Conservation (phyloP, 2,113 vertebrate genomes). For the Prolemur simus region DNA sequence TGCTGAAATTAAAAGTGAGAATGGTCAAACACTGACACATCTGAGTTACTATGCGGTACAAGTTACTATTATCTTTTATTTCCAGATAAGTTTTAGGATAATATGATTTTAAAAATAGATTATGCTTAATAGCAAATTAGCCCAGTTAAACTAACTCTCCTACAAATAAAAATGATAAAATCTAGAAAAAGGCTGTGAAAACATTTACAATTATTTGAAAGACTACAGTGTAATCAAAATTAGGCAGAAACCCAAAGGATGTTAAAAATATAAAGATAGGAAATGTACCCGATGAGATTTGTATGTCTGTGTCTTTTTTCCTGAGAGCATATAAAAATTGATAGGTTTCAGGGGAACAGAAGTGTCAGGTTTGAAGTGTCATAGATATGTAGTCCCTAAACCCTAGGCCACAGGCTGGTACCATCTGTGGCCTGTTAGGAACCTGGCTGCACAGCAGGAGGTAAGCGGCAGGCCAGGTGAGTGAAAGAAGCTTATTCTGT, state of each 20-base stretch:
- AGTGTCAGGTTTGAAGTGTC: background rate
- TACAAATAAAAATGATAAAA: background rate
- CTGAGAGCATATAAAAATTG: background rate
- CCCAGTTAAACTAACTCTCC: background rate
- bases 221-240: background rate
- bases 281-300: background rate
- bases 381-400: background rate
- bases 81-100: background rate
- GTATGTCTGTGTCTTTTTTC: background rate
- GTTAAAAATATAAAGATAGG: background rate
- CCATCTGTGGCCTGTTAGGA: too few species aligned
- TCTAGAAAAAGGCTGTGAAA: background rate
- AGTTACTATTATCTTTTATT: background rate
- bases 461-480: too few species aligned
- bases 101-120: background rate
- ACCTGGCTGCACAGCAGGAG: too few species aligned
- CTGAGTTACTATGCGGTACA: background rate
- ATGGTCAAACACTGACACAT: too few species aligned
- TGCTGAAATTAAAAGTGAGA: too few species aligned
- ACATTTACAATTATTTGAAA: too few species aligned
- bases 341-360: background rate
- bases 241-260: background rate
- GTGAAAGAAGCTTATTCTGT: too few species aligned
- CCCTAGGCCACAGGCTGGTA: too few species aligned
- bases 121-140: background rate